Conservation (phyloP, 2,113 vertebrate genomes). For the Dinomys branickii region DNA sequence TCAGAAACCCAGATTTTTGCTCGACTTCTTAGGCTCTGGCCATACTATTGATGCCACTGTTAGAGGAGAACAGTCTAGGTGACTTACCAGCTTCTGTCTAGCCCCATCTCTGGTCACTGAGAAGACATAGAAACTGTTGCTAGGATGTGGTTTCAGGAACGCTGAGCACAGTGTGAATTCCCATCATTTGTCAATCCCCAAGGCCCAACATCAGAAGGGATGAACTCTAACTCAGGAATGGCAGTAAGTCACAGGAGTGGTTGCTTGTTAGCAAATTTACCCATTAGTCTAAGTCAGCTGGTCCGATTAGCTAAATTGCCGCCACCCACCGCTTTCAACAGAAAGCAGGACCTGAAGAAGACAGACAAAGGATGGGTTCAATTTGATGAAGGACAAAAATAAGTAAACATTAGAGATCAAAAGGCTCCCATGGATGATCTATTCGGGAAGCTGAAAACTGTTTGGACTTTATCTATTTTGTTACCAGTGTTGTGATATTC, state of each 20-base stretch:
- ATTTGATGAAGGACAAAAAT: not conserved
- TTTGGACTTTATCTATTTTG: not conserved
- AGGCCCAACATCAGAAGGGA: not conserved
- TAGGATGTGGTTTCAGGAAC: not conserved
- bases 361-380: not conserved
- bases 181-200: conserved; percentile 51
- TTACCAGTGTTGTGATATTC: not conserved
- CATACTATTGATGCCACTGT: not conserved
- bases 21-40: not conserved
- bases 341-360: conserved; percentile 40
- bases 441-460: not conserved
- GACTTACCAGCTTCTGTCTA: not conserved
- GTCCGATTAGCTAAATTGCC: conserved; percentile 7
- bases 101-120: not conserved
- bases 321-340: not conserved
- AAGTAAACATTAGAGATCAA: not conserved
- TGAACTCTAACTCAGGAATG: not conserved
- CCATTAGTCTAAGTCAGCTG: not conserved
- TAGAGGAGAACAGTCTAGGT: not conserved
- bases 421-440: not conserved
- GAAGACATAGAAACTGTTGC: not conserved
- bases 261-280: conserved; percentile 13
- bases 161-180: conserved; percentile 10
- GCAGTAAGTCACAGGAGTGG: not conserved
- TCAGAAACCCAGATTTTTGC: not conserved